Evolutionary conservation across 2,113 vertebrate species (phyloP).

Genomic region (Phrynosoma blainvillii): DNA sequence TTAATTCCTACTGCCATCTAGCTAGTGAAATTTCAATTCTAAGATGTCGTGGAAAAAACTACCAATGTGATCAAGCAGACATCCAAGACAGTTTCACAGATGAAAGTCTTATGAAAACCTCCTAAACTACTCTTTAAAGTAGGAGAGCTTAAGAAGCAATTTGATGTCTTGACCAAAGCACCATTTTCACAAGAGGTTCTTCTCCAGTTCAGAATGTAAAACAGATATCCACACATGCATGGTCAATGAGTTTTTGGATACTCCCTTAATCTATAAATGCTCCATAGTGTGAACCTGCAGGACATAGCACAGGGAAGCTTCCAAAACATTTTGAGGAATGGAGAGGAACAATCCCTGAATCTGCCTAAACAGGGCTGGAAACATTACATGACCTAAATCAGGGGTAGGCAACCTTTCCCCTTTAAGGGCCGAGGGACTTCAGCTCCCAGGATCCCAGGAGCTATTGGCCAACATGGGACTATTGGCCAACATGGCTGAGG

Average conservation of each 20-base stretch:
- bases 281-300: background rate
- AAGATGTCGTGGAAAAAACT: background rate
- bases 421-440: no score
- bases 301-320: background rate
- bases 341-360: background rate
- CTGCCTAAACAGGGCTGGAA: background rate
- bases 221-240: background rate
- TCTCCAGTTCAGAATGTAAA: background rate
- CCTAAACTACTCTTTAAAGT: background rate
- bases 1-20: background rate
- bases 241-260: background rate
- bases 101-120: background rate
- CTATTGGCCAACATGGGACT: no score
- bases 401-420: no score
- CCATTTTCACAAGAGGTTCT: background rate
- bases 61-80: background rate
- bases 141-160: no score
- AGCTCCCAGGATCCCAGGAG: no score
- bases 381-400: background rate
- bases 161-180: background rate
- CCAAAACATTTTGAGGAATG: background rate
- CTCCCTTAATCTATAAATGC: background rate
- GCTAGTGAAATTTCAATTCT: background rate
- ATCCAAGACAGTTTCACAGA: background rate
- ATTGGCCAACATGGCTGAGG: no score